A percentile compares a stretch with the other conserved stretches of the same genome.
Evolutionary conservation across 2,888 invertebrate species (phyloP).

Genomic region (Ceriagrion tenellum): DNA sequence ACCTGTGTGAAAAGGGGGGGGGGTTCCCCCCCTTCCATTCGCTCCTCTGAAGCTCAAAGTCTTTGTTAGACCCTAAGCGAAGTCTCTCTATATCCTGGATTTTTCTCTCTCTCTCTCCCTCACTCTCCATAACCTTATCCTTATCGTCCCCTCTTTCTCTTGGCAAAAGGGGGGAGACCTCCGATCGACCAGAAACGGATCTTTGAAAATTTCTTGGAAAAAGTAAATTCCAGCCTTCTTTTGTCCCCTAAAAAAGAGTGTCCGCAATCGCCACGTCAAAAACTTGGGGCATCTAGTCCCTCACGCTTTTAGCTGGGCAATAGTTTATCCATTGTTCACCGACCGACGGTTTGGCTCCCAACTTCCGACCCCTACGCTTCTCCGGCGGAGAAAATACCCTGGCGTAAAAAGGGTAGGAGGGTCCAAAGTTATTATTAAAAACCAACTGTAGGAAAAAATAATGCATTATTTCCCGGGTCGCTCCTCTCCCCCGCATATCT

Average conservation of each 20-base stretch:
- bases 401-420: background rate
- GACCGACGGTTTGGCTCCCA: background rate
- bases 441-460: background rate
- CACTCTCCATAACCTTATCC: background rate
- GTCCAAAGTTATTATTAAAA: background rate
- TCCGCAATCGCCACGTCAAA: background rate
- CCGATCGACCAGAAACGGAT: slow-evolving; percentile 24
- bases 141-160: background rate
- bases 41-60: background rate
- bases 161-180: background rate
- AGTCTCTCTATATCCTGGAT: background rate
- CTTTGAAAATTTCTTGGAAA: background rate
- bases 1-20: background rate
- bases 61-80: background rate
- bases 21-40: background rate
- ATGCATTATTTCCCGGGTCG: background rate
- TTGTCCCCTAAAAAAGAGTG: background rate
- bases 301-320: background rate
- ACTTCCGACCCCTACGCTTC: background rate
- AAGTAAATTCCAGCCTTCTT: background rate
- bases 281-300: background rate
- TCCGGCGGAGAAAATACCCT: background rate
- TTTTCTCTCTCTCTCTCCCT: background rate
- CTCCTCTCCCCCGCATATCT: background rate
- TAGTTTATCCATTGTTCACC: background rate